A percentile compares a stretch with the other conserved stretches of the same genome.
phyloP scores from a whole-genome alignment of 2,888 invertebrate genomes.

The Caradrina clavipalpis region DNA sequence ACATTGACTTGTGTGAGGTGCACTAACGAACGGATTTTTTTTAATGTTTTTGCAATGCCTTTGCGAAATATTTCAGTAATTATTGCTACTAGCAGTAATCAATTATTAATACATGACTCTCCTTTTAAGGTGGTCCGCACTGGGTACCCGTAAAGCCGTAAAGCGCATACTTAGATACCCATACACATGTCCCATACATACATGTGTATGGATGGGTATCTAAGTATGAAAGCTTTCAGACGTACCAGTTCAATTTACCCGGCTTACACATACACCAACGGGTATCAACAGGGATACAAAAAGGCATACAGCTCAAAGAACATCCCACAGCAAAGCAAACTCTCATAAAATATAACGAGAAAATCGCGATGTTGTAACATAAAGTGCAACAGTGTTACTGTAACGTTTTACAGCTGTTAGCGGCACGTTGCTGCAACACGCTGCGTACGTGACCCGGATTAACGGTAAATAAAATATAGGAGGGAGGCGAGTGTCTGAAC shows the following conservation, averaged over 20 bases:
- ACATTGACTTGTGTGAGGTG: too few species aligned
- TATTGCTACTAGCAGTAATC: too few species aligned
- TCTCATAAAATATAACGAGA: constrained; percentile 52
- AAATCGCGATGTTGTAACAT: constrained; percentile 19
- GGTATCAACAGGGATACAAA: background rate
- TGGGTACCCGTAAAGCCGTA: too few species aligned
- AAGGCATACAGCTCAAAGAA: background rate
- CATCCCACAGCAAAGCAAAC: constrained; percentile 25
- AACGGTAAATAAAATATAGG: constrained; percentile 52
- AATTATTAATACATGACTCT: too few species aligned
- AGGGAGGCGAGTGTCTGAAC: constrained; percentile 20
- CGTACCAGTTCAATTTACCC: constrained; percentile 1
- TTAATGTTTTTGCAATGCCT: too few species aligned
- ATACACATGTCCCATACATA: too few species aligned
- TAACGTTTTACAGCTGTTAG: constrained; percentile 41
- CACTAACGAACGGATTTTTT: too few species aligned
- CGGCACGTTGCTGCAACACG: constrained; percentile 43
- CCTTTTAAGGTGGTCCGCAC: too few species aligned
- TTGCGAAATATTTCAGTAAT: too few species aligned
- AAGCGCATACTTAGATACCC: too few species aligned
- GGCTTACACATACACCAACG: background rate
- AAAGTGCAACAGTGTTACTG: constrained; percentile 52
- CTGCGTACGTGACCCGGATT: constrained; percentile 50
- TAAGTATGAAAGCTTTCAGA: constrained; percentile 3
- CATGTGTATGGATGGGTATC: background rate